Base-by-base conservation (phyloP, 2,888 invertebrate genomes). In the Asteroscopus sphinx region DNA sequence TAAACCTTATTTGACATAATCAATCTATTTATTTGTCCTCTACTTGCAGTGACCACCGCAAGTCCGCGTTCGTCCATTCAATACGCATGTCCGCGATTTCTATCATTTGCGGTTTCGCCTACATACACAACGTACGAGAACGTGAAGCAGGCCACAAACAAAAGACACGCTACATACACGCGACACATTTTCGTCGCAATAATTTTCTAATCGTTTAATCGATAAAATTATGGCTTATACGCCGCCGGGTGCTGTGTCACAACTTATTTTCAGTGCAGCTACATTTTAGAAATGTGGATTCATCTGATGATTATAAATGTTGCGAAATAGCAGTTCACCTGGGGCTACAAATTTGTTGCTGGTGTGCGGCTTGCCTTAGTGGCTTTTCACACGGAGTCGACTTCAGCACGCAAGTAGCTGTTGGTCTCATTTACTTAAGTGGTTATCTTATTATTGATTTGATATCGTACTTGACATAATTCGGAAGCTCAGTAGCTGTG, bases 41-140 rank as follows among this genome's bases (percentile, higher is more conserved):
- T 21, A 59, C 16, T 25, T 36, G 17, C n/a, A 25, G 11, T 70
- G 70, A 72, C 71, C 62, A 70, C 60, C 58, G 51, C 57, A 15
- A 48, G 61, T 42, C 40, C 39, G 41, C 41, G 56, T 13, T 13
- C 33, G 33, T 64, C 57, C 73, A 75, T 76, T 79, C 73, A 76
- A 76, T 79, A 69, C 68, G 66, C 53, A 75, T 72, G 77, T 80
- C 75, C 76, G 76, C 80, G 77, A 82, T 83, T 83, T 83, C 83
- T 83, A 83, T 60, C 68, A 66, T 77, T 82, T 82, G 83, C 75
- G 83, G 83, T 83, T 83, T 80, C 56, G 59, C 80, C 76, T 66
- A 82, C 70, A 71, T 81, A 49, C 42, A 44, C 48, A 41, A 26
- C 57, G 46, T 52, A 68, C 59, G 49, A 44, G n/a, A n/a, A n/a